Base-by-base conservation (phyloP, 1,140 invertebrate genomes). In the Apocrypta bakeri region DNA sequence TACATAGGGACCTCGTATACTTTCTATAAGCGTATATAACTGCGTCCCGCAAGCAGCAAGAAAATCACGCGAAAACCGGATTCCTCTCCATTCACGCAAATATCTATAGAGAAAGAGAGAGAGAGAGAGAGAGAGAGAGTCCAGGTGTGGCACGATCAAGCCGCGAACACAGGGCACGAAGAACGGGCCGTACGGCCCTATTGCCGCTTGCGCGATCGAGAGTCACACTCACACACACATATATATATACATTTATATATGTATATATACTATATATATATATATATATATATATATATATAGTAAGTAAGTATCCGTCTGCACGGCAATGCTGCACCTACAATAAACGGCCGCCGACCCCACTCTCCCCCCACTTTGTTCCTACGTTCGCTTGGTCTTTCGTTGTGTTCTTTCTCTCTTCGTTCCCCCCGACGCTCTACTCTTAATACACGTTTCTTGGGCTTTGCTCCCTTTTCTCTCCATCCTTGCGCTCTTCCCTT, bases 311-410 rank as follows among this genome's bases (percentile, higher is more conserved):
- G 56, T 66, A 29, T 25, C n/a, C n/a, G 29, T 40, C 25, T 37
- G 33, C 27, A 27, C 48, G 48, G 48, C 42, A 66, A 83, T 79
- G 79, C 84, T 88, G 83, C 86, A 88, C 85, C 86, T 88, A 87
- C 83, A 81, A 84, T 83, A 83, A 86, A 88, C 84, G 88, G 85
- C 80, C 87, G 87, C 85, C 86, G 87, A 89, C 87, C 87, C 86
- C 85, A 69, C 75, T 71, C 56, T 69, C 84, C 81, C 69, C 75
- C 72, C 61, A 68, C 24, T 14, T 31, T 27, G 31, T 69, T 25
- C 64, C 21, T 56, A 25, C 29, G 8, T 17, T 72, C 77, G 14
- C 64, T 61, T 14, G 11, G n/a, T 63, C 71, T 77, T 31, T 81
- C 78, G 71, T 75, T 71, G 72, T 81, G 72, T 81, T 73, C 76